These are phyloP conservation scores for Triplophysa yarkandensis DNA, from an alignment of 2,797 vertebrate genomes.

Conservation along the genomic window DNA sequence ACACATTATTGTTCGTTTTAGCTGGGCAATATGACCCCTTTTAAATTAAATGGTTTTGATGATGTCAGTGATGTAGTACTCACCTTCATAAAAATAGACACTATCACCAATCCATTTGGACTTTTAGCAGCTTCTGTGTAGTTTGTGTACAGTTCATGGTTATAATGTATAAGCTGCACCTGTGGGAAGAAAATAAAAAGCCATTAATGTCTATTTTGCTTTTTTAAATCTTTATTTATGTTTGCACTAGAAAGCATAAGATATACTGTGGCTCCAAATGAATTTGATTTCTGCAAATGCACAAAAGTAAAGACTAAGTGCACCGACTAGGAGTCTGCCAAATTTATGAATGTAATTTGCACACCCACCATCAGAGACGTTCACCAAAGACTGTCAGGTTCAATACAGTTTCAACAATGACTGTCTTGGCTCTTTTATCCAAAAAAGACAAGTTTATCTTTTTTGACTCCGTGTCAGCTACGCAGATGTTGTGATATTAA, in stretches of 20 bases:
- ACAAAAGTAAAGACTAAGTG: background rate
- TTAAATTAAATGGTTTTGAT: too few species aligned
- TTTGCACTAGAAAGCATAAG: background rate
- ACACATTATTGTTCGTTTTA: too few species aligned
- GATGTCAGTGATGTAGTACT: conserved; percentile 53
- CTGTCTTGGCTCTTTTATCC: background rate
- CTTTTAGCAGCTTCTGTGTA: conserved; percentile 97
- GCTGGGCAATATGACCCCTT: too few species aligned
- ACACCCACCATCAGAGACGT: background rate
- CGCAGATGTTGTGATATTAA: background rate
- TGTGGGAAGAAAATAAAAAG: conserved; percentile 63
- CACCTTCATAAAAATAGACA: conserved; percentile 99
- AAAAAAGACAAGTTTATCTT: background rate
- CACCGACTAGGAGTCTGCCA: background rate
- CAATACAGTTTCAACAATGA: background rate
- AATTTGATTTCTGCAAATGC: background rate
- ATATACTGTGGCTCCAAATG: background rate
- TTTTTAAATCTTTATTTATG: background rate
- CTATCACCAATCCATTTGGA: conserved; percentile 95
- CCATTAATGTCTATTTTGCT: background rate
- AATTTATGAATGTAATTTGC: background rate
- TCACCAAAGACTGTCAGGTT: background rate
- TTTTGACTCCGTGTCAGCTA: background rate
- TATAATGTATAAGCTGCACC: conserved; percentile 99
- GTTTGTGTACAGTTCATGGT: conserved; percentile 97